Base-by-base conservation (phyloP, 2,797 vertebrate species). In the Falco biarmicus region DNA sequence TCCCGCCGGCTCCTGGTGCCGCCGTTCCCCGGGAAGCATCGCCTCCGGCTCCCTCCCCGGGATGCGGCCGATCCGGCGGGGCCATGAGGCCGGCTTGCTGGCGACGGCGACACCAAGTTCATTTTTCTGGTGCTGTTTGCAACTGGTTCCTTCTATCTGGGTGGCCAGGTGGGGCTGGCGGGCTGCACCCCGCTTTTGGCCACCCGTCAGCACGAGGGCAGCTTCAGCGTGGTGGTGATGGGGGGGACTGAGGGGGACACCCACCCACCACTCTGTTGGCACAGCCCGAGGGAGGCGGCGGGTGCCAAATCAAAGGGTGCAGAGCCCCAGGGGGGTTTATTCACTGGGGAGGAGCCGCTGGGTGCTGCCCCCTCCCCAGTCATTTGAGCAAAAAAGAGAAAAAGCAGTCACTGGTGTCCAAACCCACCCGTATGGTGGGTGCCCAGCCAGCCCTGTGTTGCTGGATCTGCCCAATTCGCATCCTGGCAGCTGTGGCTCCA, bases 381-480 rank as follows among this genome's bases (percentile, higher is more conserved):
- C 2, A 12, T 39, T 69, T 41, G 13, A 51, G 50, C 24, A 85
- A 68, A 82, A 63, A 8, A n/a, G 25, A 50, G 13, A 31, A 74
- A 70, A 45, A 24, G 1, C 65, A 8, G 41, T 63, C 86, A 66
- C 34, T 0, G 18, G 11, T 14, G 89, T 82, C 93, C 89, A 9
- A 54, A 25, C 6, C 79, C 88, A 83, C 39, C 34, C 22, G 2
- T 1, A 73, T 0, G 20, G 22, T 28, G 73, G 53, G 53, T 24
- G 13, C 39, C 15, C 43, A 6, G 4, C 34, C 25, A 8, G 25
- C 63, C 60, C 75, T 5, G 18, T 37, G 7, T 5, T 22, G 56
- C 41, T 5, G 54, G 59, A 11, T 24, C 34, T 3, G 0, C 15
- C 28, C 24, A 1, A 4, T 70, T n/a, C 2, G 0, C 10, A 21